phyloP scores from a whole-genome alignment of 2,797 vertebrate genomes.

The Galagoides demidoff region DNA sequence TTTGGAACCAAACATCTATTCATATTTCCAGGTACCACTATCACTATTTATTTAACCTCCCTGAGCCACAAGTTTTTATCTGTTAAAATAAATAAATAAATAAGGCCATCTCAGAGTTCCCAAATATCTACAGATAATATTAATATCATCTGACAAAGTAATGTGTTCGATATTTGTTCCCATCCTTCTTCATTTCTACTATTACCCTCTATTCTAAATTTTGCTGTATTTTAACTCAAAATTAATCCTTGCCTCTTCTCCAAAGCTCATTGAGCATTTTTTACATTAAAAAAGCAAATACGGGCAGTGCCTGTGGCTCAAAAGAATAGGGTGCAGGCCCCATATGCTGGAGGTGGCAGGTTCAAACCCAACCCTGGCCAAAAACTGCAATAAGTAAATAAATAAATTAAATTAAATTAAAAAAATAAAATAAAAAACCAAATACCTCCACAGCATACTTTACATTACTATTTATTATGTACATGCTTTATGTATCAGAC shows the following conservation, averaged over 20 bases:
- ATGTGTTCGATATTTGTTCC: background rate
- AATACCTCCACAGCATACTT: background rate
- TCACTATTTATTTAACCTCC: background rate
- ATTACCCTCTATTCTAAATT: slow-evolving; percentile 11
- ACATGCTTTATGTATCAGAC: slow-evolving; percentile 19
- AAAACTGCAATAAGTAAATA: no score
- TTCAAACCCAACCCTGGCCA: no score
- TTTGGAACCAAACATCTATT: slow-evolving; percentile 34
- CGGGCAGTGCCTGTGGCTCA: no score
- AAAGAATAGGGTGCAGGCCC: no score
- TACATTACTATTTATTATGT: background rate
- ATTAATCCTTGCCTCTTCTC: slow-evolving; percentile 32
- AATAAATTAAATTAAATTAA: no score
- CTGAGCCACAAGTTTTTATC: background rate
- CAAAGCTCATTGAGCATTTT: background rate
- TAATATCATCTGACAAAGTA: background rate
- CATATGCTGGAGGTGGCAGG: no score
- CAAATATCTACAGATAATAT: background rate
- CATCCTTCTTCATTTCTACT: background rate
- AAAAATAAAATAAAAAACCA: no score
- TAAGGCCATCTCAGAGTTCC: background rate
- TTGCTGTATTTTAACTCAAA: slow-evolving; percentile 33
- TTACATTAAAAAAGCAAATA: background rate
- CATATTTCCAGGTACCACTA: background rate
- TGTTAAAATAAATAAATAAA: background rate